Base-by-base conservation (phyloP, 2,888 invertebrate species). In the Nomada goodeniana region DNA sequence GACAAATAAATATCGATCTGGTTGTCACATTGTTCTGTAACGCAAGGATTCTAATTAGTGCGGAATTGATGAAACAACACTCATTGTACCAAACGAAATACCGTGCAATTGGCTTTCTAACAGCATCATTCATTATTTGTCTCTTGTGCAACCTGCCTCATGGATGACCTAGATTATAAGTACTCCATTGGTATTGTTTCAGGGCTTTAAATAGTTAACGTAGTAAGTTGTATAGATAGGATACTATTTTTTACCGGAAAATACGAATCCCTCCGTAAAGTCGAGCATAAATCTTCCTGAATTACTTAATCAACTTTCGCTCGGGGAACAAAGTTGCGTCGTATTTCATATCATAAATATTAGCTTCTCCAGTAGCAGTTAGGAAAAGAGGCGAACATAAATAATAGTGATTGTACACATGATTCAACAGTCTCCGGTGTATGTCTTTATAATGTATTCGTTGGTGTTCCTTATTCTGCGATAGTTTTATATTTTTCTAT, bases 151-250 rank as follows among this genome's bases (percentile, higher is more conserved):
- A 80, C 50, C 71, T 76, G 80, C 23, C 67, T 71, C 55, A 59
- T 18, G 36, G 42, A 29, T 11, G 55, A 67, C 55, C 61, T 80
- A 67, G 64, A 72, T 59, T n/a, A 52, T 78, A 80, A 72, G 57
- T 50, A 73, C 69, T 80, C 65, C 72, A 71, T 71, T 70, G 79
- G 61, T 76, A 82, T 80, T 70, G 69, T 82, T 84, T 84, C 70
- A 82, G 70, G 79, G 83, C 79, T 83, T 83, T 78, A 83, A 82
- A 65, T 44, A 64, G 44, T 82, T 75, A 53, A 42, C 57, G 18
- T 82, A 82, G 72, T 63, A 61, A 76, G 59, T 65, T 71, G 70
- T 83, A 76, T 70, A 81, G 68, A 81, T 77, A 74, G 69, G 47
- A 20, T 73, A 77, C 50, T 81, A 79, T 82, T 83, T 82, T 83